Evolutionary conservation across 1,140 invertebrate genomes (phyloP), one percentile per base, ranked within the genome.

Genomic region (Platyscapa corneri): DNA sequence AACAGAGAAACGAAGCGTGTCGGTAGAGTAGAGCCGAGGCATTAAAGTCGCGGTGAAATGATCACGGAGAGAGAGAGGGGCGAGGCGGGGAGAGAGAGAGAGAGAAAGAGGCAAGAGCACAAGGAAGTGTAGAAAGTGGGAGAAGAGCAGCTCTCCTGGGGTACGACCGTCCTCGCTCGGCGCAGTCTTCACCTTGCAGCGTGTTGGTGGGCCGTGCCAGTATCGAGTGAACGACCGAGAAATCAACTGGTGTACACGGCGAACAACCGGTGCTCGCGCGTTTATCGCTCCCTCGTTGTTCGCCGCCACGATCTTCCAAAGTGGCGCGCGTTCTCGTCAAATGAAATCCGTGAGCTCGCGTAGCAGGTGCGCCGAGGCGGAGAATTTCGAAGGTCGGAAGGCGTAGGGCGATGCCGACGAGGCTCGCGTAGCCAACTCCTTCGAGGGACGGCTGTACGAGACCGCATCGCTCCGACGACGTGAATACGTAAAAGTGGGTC

Each of bases 61-160:
- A 72, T n/a, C 3, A n/a, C 49, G 30, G 18, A 8, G 60, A 49
- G 46, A 70, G 32, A 53, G 86, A 88, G 87, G 53, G 3, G 64
- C 0, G 74, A 84, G 42, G 32, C 23, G 20, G 64, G 82, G 76
- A 82, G 83, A 86, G 86, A 87, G 86, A 85, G 56, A n/a, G 60
- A 53, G 67, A 49, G 27, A 23, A 56, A 53, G 49, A 83, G 49
- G n/a, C 46, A 7, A 1, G 32, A 77, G 82, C 27, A 64, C 34
- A 64, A 78, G 87, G 87, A 82, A 83, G 87, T 75, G 53, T 74
- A 74, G 86, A 80, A 87, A 84, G 83, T 85, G 89, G 87, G 85
- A 90, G 83, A 75, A 67, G 88, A 88, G 89, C 65, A 78, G 64
- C 67, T 42, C 75, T 67, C 74, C 42, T 37, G 75, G 80, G 14